phyloP scores from a whole-genome alignment of 2,797 vertebrate species.

The Distichodus sexfasciatus region DNA sequence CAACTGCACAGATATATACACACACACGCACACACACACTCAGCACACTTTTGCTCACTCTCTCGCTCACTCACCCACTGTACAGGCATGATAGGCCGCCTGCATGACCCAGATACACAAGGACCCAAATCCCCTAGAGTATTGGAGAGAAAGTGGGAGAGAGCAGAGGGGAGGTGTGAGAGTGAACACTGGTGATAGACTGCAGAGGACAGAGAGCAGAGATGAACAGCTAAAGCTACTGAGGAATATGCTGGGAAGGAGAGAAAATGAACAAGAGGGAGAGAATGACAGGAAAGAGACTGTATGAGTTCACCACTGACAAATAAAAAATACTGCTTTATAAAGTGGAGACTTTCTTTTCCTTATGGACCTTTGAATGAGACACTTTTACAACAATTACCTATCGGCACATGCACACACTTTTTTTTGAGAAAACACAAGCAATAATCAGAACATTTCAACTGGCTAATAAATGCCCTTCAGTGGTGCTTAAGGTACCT shows the following conservation, averaged over 20 bases:
- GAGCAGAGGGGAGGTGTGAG: neutral
- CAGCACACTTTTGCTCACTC: neutral
- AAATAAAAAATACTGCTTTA: conserved; percentile 12
- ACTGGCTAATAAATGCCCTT: too few species aligned
- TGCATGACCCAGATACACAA: conserved; percentile 22
- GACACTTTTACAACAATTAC: too few species aligned
- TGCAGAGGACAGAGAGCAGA: neutral
- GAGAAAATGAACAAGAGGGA: neutral
- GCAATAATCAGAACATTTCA: too few species aligned
- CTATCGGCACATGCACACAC: too few species aligned
- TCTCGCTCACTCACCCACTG: neutral
- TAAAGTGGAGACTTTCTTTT: conserved; percentile 1
- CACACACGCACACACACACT: neutral
- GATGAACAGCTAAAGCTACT: neutral
- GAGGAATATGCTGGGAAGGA: neutral
- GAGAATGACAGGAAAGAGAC: neutral
- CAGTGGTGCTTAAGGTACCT: too few species aligned
- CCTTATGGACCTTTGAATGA: neutral
- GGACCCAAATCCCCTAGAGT: conserved; percentile 19
- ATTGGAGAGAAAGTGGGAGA: conserved; percentile 15
- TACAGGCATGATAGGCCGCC: conserved; percentile 1
- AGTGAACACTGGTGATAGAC: conserved; percentile 12
- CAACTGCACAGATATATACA: neutral
- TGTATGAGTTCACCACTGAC: neutral
- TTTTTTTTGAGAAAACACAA: too few species aligned